A percentile compares a stretch with the other conserved stretches of the same genome.
phyloP scores from a whole-genome alignment of 2,888 invertebrate species.

The Ectemnius cavifrons region DNA sequence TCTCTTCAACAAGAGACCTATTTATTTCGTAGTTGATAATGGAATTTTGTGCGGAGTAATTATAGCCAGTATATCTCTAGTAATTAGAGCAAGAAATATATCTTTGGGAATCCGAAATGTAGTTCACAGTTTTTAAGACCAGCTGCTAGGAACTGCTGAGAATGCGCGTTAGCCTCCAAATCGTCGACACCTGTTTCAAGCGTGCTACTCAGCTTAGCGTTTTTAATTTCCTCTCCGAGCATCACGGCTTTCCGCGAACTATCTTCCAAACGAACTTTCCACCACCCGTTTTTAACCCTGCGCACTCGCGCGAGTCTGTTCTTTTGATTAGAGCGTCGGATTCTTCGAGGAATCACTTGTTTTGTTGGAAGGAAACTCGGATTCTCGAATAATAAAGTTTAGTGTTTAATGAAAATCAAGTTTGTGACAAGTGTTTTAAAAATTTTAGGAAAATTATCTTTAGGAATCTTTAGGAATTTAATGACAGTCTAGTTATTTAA shows the following conservation, averaged over 20 bases:
- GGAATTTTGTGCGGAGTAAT: no score
- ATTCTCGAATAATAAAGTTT: no score
- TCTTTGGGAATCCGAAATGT: constrained; percentile 37
- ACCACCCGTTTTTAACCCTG: neutral
- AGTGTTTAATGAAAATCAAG: no score
- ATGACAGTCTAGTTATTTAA: no score
- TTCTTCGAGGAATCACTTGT: neutral
- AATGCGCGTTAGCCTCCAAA: constrained; percentile 12
- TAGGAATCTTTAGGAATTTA: no score
- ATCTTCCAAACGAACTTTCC: neutral
- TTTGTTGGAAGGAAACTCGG: neutral
- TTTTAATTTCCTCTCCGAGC: neutral
- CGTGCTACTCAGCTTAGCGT: constrained; percentile 6
- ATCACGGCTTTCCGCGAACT: neutral
- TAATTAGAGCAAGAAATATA: neutral
- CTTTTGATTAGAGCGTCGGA: neutral
- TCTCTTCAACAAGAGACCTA: no score
- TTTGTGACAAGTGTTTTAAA: no score
- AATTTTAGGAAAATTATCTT: no score
- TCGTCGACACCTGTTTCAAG: constrained; percentile 26
- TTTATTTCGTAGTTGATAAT: no score
- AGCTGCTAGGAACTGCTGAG: constrained; percentile 30
- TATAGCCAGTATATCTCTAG: no score
- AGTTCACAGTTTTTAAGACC: constrained; percentile 19
- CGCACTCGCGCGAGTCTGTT: neutral